Evolutionary conservation across 2,797 vertebrate species (phyloP), one percentile per base, ranked within the genome.

Genomic region (Thamnophis elegans): DNA sequence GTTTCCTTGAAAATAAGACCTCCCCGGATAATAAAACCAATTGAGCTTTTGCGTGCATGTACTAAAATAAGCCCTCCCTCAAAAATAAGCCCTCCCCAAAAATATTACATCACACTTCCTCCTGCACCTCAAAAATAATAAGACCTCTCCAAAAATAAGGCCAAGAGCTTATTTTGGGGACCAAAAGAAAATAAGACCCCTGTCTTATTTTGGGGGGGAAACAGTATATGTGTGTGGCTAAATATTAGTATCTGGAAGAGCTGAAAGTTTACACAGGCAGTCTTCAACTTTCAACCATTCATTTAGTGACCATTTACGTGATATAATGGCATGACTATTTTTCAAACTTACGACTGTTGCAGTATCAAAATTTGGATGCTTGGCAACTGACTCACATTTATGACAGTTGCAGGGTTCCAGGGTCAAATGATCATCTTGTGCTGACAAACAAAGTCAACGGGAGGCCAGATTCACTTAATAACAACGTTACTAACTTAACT

Each of bases 261-360:
- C 0, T 94, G 94, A 90, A 93, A 92, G 88, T 36, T 93, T 73
- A 94, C 94, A 93, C 2, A 36, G n/a, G n/a, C 60, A 16, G 32
- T 32, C 14, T 18, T 73, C 6, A 18, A 73, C n/a, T 73, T 73
- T 36, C 32, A 73, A 18, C 16, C 32, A 36, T 36, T 73, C 2
- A 73, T 36, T 68, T 68, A 68, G n/a, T 68, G 14, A 14, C n/a
- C 65, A 18, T 68, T 68, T 14, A 68, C 0, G 1, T 65, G n/a
- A 36, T 73, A 73, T 13, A 73, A 36, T 0, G 7, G 14, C 68
- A 1, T 73, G n/a, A 73, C 32, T 18, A 3, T 73, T 36, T 73
- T 68, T 68, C n/a, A 68, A 68, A 73, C 2, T 18, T 36, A 73
- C 32, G 28, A 20, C 12, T 73, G 7, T 18, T 73, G 68, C 32